Evolutionary conservation across 2,888 invertebrate species (phyloP), one percentile per base, ranked within the genome.

Genomic region (Stenchaetothrips biformis): DNA sequence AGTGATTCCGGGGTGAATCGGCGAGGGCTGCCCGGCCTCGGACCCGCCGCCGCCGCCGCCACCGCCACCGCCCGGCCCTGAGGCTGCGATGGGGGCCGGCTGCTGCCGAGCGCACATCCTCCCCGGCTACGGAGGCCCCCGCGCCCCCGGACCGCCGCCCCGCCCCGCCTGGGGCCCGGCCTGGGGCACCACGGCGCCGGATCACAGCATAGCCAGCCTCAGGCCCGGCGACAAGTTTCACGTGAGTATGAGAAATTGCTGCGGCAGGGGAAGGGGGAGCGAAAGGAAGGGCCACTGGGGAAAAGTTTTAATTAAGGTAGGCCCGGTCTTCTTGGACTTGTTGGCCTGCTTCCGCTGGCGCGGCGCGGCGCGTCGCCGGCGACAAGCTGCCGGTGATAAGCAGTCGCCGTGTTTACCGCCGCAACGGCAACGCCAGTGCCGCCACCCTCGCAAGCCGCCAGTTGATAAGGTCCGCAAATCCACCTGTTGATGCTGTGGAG

Each of bases 401-500:
- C 53, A 13, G 67, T 4, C 21, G 7, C 67, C 9, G 67, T 25
- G 67, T 21, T 74, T 21, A 74, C 21, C 67, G 37, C 67, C 0
- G 37, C 37, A 37, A 18, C 67, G 9, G 67, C 21, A 53, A 6
- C 67, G 21, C 62, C 37, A 37, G 1, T 37, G 37, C 37, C 37
- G 37, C 37, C 37, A 37, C 1, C 37, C 37, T 37, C 37, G 37
- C 37, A 37, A 37, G 37, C 9, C 4, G 9, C 21, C 67, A 6
- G n/a, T 25, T 74, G 67, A 74, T 74, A 74, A 74, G 67, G 67
- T 25, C 67, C 25, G 25, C 67, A 74, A 74, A 74, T 74, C 67
- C 67, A 74, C 67, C 67, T 74, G 67, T 74, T 74, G 67, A 53
- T 16, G 53, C 53, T 2, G 53, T 7, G 21, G 67, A 1, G 67